These are phyloP conservation scores for Ypsolopha scabrella DNA, from an alignment of 2,888 invertebrate genomes.

Conservation along the genomic window DNA sequence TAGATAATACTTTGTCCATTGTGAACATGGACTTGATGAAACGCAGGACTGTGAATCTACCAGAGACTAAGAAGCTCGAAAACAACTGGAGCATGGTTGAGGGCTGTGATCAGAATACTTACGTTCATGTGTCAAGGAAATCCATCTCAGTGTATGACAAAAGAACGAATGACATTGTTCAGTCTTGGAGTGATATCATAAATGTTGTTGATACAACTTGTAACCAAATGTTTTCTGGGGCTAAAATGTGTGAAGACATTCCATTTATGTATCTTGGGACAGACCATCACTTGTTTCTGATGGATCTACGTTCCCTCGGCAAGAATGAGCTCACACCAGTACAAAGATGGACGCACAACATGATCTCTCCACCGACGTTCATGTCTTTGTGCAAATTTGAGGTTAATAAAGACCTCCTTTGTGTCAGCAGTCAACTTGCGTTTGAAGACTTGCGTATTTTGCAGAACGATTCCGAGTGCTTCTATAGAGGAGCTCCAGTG, in stretches of 20 bases:
- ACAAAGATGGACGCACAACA: constrained; percentile 70
- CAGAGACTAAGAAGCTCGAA: constrained; percentile 21
- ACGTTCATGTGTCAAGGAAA: constrained; percentile 34
- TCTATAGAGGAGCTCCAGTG: constrained; percentile 21
- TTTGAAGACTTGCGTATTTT: constrained; percentile 51
- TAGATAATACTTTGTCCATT: constrained; percentile 40
- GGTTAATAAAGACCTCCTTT: constrained; percentile 39
- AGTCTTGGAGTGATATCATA: constrained; percentile 29
- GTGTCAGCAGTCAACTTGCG: constrained; percentile 47
- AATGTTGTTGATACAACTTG: constrained; percentile 38
- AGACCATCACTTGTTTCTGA: constrained; percentile 44
- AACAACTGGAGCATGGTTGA: constrained; percentile 55
- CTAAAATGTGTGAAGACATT: constrained; percentile 30
- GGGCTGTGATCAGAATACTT: constrained; percentile 36
- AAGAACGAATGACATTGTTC: constrained; percentile 30
- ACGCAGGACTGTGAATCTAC: constrained; percentile 32
- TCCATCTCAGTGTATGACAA: constrained; percentile 51
- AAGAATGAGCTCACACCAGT: constrained; percentile 30
- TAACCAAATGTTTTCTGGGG: constrained; percentile 38
- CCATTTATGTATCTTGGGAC: constrained; percentile 41
- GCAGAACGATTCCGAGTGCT: constrained; percentile 33
- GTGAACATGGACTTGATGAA: constrained; percentile 49
- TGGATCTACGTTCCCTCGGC: constrained; percentile 36
- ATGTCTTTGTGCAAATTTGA: constrained; percentile 42
- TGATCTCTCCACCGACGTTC: constrained; percentile 59